Evolutionary conservation across 2,113 vertebrate genomes (phyloP).

Genomic region (Nibea coibor): DNA sequence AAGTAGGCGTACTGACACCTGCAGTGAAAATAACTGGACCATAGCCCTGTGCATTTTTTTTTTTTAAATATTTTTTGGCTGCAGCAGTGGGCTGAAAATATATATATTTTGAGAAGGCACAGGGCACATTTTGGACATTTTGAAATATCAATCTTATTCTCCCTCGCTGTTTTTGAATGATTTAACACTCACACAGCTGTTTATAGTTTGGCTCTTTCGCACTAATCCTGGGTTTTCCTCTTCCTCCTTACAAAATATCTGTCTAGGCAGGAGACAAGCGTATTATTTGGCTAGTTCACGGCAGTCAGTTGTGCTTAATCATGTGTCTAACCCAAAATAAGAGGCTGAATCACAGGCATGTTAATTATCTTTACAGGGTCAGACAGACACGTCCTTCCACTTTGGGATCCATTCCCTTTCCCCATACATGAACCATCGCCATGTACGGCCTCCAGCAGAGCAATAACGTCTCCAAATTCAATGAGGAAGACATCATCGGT

Average conservation of each 20-base stretch:
- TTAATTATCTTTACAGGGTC: conserved; percentile 33
- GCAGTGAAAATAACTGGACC: conserved; percentile 46
- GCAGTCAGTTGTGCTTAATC: conserved; percentile 57
- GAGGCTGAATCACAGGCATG: conserved; percentile 45
- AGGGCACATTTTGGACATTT: conserved; percentile 45
- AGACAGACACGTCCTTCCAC: conserved; percentile 19
- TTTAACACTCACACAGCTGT: conserved; percentile 22
- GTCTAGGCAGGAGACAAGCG: conserved; percentile 15
- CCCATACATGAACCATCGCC: conserved; percentile 41
- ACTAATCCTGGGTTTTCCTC: conserved; percentile 42
- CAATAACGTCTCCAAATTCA: conserved; percentile 68
- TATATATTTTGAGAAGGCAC: conserved; percentile 29
- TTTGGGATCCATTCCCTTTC: conserved; percentile 14
- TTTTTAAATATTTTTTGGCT: neutral
- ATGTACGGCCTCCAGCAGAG: conserved; percentile 56
- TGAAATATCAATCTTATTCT: conserved; percentile 21
- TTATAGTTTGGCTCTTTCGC: conserved; percentile 9
- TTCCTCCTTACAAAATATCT: conserved; percentile 36
- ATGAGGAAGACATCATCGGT: conserved; percentile 70
- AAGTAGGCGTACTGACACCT: conserved; percentile 46
- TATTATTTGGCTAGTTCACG: conserved; percentile 37
- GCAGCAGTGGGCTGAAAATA: conserved; percentile 35
- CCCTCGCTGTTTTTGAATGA: neutral
- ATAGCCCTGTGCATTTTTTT: conserved; percentile 31
- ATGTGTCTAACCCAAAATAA: conserved; percentile 27